Conservation (phyloP, 2,113 vertebrate species). For the Aplodontia rufa region DNA sequence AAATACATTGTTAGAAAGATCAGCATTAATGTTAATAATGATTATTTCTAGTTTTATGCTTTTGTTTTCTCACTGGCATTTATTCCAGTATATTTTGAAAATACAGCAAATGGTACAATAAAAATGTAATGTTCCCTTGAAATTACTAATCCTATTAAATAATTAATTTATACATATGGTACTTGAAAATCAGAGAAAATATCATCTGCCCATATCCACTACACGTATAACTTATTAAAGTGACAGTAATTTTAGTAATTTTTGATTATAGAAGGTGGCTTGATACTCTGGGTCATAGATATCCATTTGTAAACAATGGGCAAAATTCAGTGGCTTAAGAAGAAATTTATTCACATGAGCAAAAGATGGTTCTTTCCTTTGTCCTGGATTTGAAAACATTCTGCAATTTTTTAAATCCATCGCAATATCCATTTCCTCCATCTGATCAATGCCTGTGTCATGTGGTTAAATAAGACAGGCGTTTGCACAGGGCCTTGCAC, state of each 20-base stretch:
- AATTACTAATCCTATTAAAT: neutral
- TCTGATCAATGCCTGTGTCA: neutral
- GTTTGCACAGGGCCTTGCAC: fast-evolving
- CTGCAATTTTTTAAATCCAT: neutral
- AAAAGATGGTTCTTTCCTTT: neutral
- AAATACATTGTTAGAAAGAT: neutral
- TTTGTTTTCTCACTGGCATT: neutral
- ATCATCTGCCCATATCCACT: neutral
- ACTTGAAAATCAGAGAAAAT: neutral
- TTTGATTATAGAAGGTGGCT: neutral
- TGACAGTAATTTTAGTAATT: neutral
- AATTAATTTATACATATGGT: neutral
- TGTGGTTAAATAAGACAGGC: neutral
- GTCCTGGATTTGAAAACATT: neutral
- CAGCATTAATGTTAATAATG: neutral
- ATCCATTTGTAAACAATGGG: neutral
- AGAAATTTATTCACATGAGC: neutral
- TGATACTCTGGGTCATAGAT: neutral
- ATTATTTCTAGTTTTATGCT: neutral
- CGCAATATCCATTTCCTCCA: neutral
- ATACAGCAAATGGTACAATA: neutral
- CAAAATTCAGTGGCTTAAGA: neutral
- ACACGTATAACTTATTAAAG: neutral
- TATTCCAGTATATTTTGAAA: neutral
- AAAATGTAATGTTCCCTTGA: neutral